Percentiles rank a stretch among this genome's conserved stretches.
Evolutionary conservation across 2,888 invertebrate species (phyloP).

Genomic region (Epirrhoe alternata): DNA sequence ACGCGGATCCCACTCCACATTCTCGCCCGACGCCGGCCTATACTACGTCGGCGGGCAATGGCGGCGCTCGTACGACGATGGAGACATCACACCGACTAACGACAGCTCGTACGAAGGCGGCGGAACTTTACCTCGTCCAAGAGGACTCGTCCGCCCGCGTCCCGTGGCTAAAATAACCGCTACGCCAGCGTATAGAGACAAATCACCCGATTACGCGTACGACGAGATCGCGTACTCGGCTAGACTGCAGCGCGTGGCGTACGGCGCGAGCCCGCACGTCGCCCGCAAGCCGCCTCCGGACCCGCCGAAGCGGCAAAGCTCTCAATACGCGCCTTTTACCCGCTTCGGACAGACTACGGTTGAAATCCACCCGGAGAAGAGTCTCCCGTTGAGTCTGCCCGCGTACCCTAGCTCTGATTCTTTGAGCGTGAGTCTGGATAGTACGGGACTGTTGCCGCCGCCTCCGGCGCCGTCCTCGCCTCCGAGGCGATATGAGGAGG

Average conservation of each 20-base stretch:
- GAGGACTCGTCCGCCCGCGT: constrained; percentile 91
- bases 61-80: constrained; percentile 94
- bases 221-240: constrained; percentile 81
- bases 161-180: constrained; percentile 91
- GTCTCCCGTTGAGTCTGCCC: constrained; percentile 86
- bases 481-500: constrained; percentile 78
- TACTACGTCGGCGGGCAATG: constrained; percentile 87
- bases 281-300: constrained; percentile 92
- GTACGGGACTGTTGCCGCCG: constrained; percentile 87
- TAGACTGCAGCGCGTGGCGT: constrained; percentile 81
- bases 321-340: constrained; percentile 80
- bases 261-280: constrained; percentile 89
- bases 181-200: constrained; percentile 79
- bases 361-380: constrained; percentile 85
- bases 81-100: constrained; percentile 94
- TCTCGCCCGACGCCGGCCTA: constrained; percentile 84
- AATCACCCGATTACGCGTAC: constrained; percentile 78
- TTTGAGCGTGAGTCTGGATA: constrained; percentile 86
- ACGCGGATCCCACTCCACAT: constrained; percentile 86
- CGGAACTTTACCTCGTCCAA: constrained; percentile 94
- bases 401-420: constrained; percentile 88
- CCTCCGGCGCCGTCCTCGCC: constrained; percentile 88
- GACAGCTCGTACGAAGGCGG: constrained; percentile 89
- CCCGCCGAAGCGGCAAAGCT: constrained; percentile 90
- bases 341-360: constrained; percentile 86